Conservation (phyloP, 2,797 vertebrate genomes). For the Oceanodroma leucorhoa region DNA sequence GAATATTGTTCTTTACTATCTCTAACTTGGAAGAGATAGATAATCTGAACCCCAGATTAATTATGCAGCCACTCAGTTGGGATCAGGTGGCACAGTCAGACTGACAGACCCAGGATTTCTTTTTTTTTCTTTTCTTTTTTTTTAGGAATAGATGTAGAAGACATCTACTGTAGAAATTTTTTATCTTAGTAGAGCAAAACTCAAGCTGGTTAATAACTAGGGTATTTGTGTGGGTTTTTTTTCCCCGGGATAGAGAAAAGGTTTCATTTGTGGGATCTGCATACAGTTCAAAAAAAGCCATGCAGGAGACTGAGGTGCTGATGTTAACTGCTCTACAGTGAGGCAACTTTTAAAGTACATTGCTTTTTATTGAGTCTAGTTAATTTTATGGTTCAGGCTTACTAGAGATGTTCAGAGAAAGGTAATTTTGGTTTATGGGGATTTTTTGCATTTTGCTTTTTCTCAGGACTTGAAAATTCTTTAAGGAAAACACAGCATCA, state of each 20-base stretch:
- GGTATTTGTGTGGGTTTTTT: background rate
- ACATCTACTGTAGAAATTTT: background rate
- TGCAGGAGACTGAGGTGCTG: background rate
- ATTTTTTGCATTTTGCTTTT: background rate
- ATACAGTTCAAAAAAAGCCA: background rate
- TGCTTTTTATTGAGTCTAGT: background rate
- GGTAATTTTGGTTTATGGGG: background rate
- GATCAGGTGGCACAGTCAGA: background rate
- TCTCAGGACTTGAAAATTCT: background rate
- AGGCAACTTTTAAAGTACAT: background rate
- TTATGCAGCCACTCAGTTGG: background rate
- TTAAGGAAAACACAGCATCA: background rate
- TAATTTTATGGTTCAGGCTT: background rate
- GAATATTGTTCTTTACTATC: background rate
- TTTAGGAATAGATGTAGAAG: background rate
- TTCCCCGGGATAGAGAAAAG: fast-evolving
- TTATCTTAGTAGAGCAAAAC: background rate
- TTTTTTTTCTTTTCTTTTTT: fast-evolving
- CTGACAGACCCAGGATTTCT: background rate
- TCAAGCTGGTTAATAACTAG: background rate
- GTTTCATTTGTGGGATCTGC: fast-evolving
- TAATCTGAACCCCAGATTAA: background rate
- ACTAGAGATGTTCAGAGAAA: background rate
- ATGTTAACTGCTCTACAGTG: background rate
- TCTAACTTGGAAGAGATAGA: background rate